Evolutionary conservation across 2,113 vertebrate genomes (phyloP).

Genomic region (Hippolais icterina): DNA sequence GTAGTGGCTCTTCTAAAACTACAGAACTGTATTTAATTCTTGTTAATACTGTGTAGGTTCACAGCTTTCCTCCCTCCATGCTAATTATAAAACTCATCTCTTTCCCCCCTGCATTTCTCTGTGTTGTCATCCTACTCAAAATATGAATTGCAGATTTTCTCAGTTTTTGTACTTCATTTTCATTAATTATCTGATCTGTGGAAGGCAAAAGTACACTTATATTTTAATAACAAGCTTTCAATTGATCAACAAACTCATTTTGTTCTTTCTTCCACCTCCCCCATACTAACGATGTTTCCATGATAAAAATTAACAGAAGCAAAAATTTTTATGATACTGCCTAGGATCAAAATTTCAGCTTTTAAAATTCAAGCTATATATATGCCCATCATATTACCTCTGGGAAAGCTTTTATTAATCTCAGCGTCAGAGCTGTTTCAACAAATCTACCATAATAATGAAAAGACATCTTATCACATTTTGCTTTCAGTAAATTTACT

Average conservation of each 20-base stretch:
- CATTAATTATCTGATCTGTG: background rate
- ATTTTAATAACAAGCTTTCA: constrained; percentile 37
- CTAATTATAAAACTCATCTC: background rate
- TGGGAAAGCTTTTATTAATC: constrained; percentile 73
- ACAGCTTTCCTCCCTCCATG: background rate
- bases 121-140: background rate
- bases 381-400: constrained; percentile 59
- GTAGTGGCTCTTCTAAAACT: background rate
- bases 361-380: constrained; percentile 63
- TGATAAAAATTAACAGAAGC: constrained; percentile 55
- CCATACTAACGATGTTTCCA: background rate
- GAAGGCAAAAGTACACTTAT: background rate
- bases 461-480: constrained; percentile 78
- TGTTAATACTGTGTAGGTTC: background rate
- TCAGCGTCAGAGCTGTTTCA: constrained; percentile 73
- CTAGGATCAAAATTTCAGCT: constrained; percentile 45
- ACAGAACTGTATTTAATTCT: background rate
- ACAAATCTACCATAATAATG: constrained; percentile 78
- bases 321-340: constrained; percentile 27
- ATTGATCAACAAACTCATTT: constrained; percentile 15
- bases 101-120: background rate
- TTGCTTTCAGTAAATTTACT: constrained; percentile 77
- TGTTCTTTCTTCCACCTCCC: background rate
- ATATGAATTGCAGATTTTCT: background rate
- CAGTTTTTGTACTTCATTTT: background rate